These are phyloP conservation scores for Pedetes capensis DNA, from an alignment of 2,113 vertebrate species.

Conservation along the genomic window DNA sequence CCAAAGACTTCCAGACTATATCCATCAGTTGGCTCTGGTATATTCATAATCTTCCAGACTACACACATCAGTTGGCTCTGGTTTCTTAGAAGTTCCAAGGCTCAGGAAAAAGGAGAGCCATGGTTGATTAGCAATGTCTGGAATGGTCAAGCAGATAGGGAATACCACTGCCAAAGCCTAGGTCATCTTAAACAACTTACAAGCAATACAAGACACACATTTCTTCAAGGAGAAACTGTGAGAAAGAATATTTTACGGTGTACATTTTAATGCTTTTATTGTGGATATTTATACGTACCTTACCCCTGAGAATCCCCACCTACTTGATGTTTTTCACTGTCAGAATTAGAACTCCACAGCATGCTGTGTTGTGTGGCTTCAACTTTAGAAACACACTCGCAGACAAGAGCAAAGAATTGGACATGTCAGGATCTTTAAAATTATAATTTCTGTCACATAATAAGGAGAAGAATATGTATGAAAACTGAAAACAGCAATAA, in stretches of 20 bases:
- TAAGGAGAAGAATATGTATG: slow-evolving; percentile 24
- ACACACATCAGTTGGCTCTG: background rate
- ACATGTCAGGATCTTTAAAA: background rate
- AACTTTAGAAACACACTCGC: slow-evolving; percentile 8
- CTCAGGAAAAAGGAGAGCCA: background rate
- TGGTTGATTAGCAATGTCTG: background rate
- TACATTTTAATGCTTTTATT: background rate
- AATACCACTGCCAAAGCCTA: background rate
- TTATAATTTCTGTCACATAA: background rate
- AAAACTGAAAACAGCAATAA: background rate
- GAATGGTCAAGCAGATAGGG: background rate
- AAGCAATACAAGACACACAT: background rate
- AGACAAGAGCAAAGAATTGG: background rate
- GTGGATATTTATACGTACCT: background rate
- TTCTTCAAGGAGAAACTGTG: background rate
- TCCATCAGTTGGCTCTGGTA: background rate
- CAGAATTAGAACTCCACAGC: background rate
- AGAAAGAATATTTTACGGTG: background rate
- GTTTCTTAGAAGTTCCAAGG: background rate
- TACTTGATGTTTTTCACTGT: background rate
- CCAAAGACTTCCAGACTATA: background rate
- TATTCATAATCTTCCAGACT: background rate
- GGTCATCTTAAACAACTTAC: background rate
- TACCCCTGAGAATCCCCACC: background rate
- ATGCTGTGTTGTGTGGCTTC: background rate